Percentiles rank a stretch among this genome's conserved stretches.
These are phyloP conservation scores for Parapristionchus giblindavisi DNA, from an alignment of 2,888 invertebrate genomes.

Conservation along the genomic window DNA sequence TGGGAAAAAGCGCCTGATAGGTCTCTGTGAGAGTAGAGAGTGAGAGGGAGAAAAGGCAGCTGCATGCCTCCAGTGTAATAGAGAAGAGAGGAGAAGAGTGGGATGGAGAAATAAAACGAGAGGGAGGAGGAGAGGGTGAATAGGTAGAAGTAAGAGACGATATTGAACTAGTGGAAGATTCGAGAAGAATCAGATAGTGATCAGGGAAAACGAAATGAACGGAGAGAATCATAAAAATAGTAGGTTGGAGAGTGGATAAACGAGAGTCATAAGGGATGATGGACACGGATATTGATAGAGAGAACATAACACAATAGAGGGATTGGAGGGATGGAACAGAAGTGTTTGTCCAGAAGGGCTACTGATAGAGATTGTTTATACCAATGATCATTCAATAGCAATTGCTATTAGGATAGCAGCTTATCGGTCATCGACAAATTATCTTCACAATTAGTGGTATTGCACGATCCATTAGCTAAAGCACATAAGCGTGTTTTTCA, in stretches of 20 bases:
- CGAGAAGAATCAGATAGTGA: background rate
- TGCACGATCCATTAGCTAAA: too few relatives aligned
- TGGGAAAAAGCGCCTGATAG: conserved; percentile 34
- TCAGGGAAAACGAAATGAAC: too few relatives aligned
- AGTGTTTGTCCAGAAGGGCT: too few relatives aligned
- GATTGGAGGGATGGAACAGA: too few relatives aligned
- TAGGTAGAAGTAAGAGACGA: background rate
- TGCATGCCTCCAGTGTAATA: conserved; percentile 32
- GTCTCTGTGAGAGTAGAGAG: conserved; percentile 1
- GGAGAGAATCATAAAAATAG: background rate
- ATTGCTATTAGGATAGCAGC: too few relatives aligned
- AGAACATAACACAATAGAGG: too few relatives aligned
- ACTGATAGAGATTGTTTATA: too few relatives aligned
- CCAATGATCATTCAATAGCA: too few relatives aligned
- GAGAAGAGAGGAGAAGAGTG: conserved; percentile 12
- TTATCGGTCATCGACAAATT: too few relatives aligned
- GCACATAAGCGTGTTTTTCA: too few relatives aligned
- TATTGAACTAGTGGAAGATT: background rate
- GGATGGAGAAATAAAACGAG: conserved; percentile 26
- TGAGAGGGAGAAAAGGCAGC: conserved; percentile 17
- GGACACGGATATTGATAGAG: too few relatives aligned
- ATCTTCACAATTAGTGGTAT: too few relatives aligned
- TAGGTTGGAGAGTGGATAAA: background rate
- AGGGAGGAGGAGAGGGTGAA: background rate
- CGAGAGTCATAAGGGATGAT: conserved; percentile 3